A percentile compares a stretch with the other conserved stretches of the same genome.
Evolutionary conservation across 2,797 vertebrate genomes (phyloP).

Genomic region (Chaetodon trifasciatus): DNA sequence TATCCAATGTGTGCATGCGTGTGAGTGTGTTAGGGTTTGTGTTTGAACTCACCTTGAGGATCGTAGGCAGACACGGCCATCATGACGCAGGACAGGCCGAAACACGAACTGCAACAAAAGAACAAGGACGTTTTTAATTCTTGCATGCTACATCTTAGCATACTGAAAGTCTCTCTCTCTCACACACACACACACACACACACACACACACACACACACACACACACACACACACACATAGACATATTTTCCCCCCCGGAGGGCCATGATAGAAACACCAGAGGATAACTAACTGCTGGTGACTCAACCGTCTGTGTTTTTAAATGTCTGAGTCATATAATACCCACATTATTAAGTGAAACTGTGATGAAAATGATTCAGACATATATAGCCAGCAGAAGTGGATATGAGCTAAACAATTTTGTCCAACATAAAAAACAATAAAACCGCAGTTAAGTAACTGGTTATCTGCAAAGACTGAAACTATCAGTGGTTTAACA

Average conservation of each 20-base stretch:
- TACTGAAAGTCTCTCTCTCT: neutral
- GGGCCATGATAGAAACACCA: neutral
- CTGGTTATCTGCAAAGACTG: neutral
- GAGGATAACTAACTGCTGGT: neutral
- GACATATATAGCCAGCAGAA: neutral
- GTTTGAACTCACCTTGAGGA: conserved; percentile 81
- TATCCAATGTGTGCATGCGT: neutral
- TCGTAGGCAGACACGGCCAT: conserved; percentile 88
- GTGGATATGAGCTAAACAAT: neutral
- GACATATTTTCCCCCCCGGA: neutral
- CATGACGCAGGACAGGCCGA: conserved; percentile 88
- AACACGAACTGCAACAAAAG: conserved; percentile 83
- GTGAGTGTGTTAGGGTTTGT: neutral
- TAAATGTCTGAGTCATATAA: neutral
- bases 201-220: neutral
- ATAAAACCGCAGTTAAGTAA: neutral
- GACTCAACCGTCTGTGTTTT: neutral
- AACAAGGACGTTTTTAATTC: neutral
- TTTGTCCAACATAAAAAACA: neutral
- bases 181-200: neutral
- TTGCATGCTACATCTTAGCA: neutral
- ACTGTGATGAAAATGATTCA: neutral
- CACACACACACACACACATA: neutral
- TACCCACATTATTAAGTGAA: neutral
- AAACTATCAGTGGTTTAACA: neutral